Percentiles rank a stretch among this genome's conserved stretches.
Conservation (phyloP, 2,888 invertebrate species). For the Miltochrista miniata region DNA sequence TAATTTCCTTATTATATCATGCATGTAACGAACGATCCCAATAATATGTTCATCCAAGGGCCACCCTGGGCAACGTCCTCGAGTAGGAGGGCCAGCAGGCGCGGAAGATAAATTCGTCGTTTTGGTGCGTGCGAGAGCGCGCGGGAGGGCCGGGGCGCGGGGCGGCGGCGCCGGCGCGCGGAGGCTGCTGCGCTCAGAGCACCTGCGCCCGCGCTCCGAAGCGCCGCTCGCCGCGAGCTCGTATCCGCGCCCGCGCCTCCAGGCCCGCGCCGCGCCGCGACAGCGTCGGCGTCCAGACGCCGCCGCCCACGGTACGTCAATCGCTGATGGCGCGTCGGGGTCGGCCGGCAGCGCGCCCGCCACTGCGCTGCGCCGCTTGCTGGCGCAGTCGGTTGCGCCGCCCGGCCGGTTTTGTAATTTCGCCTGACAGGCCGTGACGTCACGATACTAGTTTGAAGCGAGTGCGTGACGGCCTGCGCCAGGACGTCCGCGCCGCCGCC, state of each 20-base stretch:
- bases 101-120: slow-evolving; percentile 82
- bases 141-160: slow-evolving; percentile 77
- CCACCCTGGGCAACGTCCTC: slow-evolving; percentile 68
- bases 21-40: not conserved
- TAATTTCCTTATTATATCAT: not conserved
- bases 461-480: slow-evolving; percentile 77
- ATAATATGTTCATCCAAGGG: slow-evolving; percentile 21
- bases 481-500: slow-evolving; percentile 69
- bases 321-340: slow-evolving; percentile 77
- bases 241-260: slow-evolving; percentile 57
- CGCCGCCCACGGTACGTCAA: slow-evolving; percentile 79
- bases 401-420: slow-evolving; percentile 81
- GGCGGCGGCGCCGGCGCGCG: slow-evolving; percentile 84
- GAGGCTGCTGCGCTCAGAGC: slow-evolving; percentile 87
- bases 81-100: slow-evolving; percentile 75
- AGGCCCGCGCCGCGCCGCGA: slow-evolving; percentile 69
- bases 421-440: slow-evolving; percentile 80
- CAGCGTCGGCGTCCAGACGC: slow-evolving; percentile 72
- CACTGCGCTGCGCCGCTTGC: slow-evolving; percentile 73
- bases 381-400: slow-evolving; percentile 62
- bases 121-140: slow-evolving; percentile 78
- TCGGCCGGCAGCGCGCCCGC: slow-evolving; percentile 79
- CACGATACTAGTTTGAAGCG: slow-evolving; percentile 81
- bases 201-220: slow-evolving; percentile 86
- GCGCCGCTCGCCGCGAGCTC: slow-evolving; percentile 82